These are phyloP conservation scores for Sesia apiformis DNA, from an alignment of 2,888 invertebrate genomes.

Conservation along the genomic window DNA sequence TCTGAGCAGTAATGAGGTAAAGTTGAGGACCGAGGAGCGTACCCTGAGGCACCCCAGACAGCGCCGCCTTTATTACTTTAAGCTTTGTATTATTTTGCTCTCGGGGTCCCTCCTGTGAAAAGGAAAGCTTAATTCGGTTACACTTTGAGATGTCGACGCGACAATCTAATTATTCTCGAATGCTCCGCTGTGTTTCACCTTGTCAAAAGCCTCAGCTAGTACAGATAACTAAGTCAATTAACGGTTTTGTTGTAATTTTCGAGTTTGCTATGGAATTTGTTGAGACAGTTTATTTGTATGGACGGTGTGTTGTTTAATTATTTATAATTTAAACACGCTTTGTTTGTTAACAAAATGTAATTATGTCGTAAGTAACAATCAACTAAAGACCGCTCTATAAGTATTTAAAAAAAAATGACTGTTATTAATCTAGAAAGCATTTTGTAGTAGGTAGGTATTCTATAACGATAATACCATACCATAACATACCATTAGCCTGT, in stretches of 20 bases:
- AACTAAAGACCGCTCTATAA: no score
- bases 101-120: conserved; percentile 53
- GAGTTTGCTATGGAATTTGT: background rate
- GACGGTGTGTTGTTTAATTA: background rate
- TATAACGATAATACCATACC: no score
- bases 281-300: conserved; percentile 1
- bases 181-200: conserved; percentile 50
- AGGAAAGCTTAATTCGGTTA: conserved; percentile 71
- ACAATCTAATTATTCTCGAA: conserved; percentile 66
- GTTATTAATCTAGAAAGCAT: no score
- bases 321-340: background rate
- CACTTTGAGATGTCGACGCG: conserved; percentile 71
- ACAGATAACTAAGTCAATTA: conserved; percentile 39
- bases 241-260: conserved; percentile 18
- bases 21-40: conserved; percentile 41
- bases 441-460: no score
- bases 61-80: conserved; percentile 59
- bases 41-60: conserved; percentile 51
- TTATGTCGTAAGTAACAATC: background rate
- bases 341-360: background rate
- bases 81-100: conserved; percentile 70
- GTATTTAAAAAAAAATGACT: no score
- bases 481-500: no score
- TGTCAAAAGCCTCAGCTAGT: conserved; percentile 57
- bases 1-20: conserved; percentile 25